These are phyloP conservation scores for Hypotaenidia philippensis DNA, from an alignment of 2,797 vertebrate species.

Conservation along the genomic window DNA sequence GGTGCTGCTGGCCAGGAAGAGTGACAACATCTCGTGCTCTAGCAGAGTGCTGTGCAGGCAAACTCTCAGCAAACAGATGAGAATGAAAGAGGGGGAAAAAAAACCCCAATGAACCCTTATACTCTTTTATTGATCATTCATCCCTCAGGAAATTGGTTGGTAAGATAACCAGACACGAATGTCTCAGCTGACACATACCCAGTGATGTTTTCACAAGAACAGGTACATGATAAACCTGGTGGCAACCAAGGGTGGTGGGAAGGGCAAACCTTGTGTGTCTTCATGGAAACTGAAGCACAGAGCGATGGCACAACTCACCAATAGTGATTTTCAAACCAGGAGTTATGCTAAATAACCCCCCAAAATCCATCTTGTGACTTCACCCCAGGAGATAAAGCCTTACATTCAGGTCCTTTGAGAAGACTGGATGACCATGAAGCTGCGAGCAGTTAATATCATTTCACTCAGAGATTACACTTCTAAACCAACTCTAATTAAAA, in stretches of 20 bases:
- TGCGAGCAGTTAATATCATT: not conserved
- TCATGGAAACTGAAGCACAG: not conserved
- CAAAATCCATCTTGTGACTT: not conserved
- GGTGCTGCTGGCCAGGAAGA: not conserved
- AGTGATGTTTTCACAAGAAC: not conserved
- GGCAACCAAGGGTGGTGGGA: not conserved
- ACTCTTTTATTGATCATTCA: not conserved
- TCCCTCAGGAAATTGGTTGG: not conserved
- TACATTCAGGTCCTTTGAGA: not conserved
- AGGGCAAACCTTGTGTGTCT: not conserved
- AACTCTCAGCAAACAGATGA: not conserved
- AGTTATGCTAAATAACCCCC: not conserved
- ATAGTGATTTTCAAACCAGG: not conserved
- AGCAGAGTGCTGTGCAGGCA: accelerated
- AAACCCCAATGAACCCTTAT: accelerated
- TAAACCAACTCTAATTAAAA: not conserved
- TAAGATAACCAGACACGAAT: not conserved
- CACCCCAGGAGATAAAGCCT: not conserved
- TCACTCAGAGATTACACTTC: not conserved
- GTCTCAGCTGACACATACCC: not conserved
- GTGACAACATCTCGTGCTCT: not conserved
- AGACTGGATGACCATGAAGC: not conserved
- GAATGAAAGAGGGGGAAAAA: not conserved
- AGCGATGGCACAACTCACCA: not conserved
- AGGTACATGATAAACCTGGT: not conserved